These are phyloP conservation scores for Seriola dumerili DNA, from an alignment of 2,113 vertebrate genomes.

Conservation along the genomic window DNA sequence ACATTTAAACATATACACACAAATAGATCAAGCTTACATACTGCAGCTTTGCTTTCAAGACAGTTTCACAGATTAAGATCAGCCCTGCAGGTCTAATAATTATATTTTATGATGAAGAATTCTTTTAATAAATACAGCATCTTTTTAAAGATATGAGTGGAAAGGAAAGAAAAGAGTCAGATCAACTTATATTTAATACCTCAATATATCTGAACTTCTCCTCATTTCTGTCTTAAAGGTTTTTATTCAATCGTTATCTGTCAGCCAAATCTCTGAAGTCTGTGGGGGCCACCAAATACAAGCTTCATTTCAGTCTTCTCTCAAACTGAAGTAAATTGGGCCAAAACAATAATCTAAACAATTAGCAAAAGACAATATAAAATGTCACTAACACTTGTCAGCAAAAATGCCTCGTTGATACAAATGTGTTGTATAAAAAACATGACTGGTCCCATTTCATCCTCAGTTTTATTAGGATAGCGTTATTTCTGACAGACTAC, in stretches of 20 bases:
- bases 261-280: background rate
- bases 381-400: background rate
- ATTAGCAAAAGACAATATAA: background rate
- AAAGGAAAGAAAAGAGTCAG: background rate
- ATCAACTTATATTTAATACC: background rate
- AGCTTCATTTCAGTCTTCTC: background rate
- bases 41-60: conserved; percentile 12
- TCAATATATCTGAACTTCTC: background rate
- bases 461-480: too few relatives aligned
- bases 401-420: background rate
- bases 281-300: background rate
- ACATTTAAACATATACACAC: background rate
- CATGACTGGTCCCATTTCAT: too few relatives aligned
- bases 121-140: background rate
- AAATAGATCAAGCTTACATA: conserved; percentile 4
- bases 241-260: background rate
- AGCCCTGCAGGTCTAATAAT: background rate
- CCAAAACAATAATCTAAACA: background rate
- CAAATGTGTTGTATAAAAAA: background rate
- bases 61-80: conserved; percentile 2
- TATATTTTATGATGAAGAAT: background rate
- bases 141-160: background rate
- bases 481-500: too few relatives aligned
- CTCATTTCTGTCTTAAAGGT: background rate
- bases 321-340: background rate